phyloP scores from a whole-genome alignment of 2,113 vertebrate genomes.

The Terrapene triunguis region DNA sequence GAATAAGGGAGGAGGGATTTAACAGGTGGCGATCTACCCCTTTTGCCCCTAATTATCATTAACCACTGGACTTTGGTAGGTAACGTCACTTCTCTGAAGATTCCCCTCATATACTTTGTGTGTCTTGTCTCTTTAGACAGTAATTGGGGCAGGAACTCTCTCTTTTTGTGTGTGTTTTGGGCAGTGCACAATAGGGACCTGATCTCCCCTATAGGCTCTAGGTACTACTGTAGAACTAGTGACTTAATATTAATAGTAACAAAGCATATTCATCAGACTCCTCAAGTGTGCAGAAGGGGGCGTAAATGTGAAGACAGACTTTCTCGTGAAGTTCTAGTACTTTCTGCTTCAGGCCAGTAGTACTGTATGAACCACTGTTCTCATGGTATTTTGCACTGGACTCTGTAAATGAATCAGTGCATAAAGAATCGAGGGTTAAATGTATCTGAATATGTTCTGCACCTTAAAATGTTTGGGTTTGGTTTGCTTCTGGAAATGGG shows the following conservation, averaged over 20 bases:
- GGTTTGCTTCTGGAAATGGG: background rate
- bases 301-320: background rate
- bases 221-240: background rate
- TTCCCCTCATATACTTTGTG: background rate
- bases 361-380: background rate
- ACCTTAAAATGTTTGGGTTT: background rate
- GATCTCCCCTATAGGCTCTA: background rate
- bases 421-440: background rate
- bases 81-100: background rate
- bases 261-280: background rate
- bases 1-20: background rate
- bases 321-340: background rate
- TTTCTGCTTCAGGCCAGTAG: background rate
- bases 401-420: background rate
- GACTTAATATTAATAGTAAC: background rate
- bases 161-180: background rate
- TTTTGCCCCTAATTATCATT: background rate
- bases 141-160: background rate
- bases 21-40: no score
- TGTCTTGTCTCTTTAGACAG: background rate
- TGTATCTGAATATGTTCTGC: background rate
- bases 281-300: background rate
- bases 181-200: background rate
- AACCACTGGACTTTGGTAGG: background rate
- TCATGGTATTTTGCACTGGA: background rate